A percentile compares a stretch with the other conserved stretches of the same genome.
Evolutionary conservation across 2,113 vertebrate genomes (phyloP).

Genomic region (Eclectus roratus): DNA sequence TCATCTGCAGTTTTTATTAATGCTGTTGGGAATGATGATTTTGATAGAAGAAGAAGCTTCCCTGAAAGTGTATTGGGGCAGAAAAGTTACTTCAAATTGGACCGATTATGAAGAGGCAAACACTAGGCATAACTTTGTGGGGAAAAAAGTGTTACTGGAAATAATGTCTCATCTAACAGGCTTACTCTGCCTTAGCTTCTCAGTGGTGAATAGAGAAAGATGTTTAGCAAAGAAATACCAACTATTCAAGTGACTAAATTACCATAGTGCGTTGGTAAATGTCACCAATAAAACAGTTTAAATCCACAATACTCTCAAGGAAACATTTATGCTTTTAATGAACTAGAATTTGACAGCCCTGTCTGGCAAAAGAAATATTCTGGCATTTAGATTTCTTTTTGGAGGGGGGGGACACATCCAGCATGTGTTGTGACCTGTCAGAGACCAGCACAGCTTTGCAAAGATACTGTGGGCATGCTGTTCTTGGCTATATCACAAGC

Average conservation of each 20-base stretch:
- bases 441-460: not conserved
- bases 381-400: not conserved
- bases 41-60: not conserved
- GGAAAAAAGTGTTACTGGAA: not conserved
- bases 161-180: not conserved
- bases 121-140: not conserved
- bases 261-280: not conserved
- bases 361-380: not conserved
- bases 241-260: not conserved
- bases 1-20: not conserved
- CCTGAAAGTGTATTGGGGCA: not conserved
- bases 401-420: not conserved
- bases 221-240: not conserved
- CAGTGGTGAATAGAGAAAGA: not conserved
- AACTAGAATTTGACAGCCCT: not conserved
- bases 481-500: not conserved
- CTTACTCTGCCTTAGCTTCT: not conserved
- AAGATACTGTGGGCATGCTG: not conserved
- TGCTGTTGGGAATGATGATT: not conserved
- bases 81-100: not conserved
- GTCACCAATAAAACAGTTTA: slow-evolving; percentile 31
- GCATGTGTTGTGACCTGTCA: not conserved
- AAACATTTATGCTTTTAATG: slow-evolving; percentile 18
- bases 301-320: not conserved
- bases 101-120: not conserved